Evolutionary conservation across 2,888 invertebrate species (phyloP).

Genomic region (Syrphus vitripennis): DNA sequence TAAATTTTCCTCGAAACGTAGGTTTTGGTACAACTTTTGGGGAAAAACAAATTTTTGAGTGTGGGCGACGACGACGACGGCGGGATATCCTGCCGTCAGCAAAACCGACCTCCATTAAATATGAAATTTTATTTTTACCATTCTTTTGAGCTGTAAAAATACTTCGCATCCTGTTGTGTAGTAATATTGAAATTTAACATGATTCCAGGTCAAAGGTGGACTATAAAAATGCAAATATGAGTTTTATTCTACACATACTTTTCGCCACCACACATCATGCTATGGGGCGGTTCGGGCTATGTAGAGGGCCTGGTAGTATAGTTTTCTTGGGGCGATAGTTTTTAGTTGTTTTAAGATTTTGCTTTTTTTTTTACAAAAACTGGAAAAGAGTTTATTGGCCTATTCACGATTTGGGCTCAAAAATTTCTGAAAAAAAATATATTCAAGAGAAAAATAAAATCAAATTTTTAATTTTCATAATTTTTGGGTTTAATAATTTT

Average conservation of each 20-base stretch:
- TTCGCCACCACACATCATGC: not conserved
- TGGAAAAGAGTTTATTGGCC: too few relatives aligned
- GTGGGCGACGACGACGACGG: not conserved
- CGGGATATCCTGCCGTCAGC: slow-evolving; percentile 38
- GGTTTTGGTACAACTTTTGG: not conserved
- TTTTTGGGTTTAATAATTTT: too few relatives aligned
- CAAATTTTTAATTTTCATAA: too few relatives aligned
- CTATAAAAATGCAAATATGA: slow-evolving; percentile 62
- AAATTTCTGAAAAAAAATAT: too few relatives aligned
- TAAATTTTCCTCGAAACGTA: not conserved
- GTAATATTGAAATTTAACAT: slow-evolving; percentile 67
- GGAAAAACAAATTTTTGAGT: not conserved
- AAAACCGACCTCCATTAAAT: slow-evolving; percentile 60
- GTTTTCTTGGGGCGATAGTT: too few relatives aligned
- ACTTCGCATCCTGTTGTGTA: slow-evolving; percentile 59
- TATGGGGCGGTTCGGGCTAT: not conserved
- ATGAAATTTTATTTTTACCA: slow-evolving; percentile 59
- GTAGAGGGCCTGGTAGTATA: not conserved
- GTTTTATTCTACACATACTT: slow-evolving; percentile 5
- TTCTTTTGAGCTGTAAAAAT: slow-evolving; percentile 66
- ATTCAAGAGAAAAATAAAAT: too few relatives aligned
- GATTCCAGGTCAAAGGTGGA: slow-evolving; percentile 61
- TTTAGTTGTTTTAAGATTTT: too few relatives aligned
- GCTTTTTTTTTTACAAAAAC: too few relatives aligned
- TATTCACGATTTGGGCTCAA: too few relatives aligned